These are phyloP conservation scores for Deilephila porcellus DNA, from an alignment of 2,888 invertebrate genomes.

Conservation along the genomic window DNA sequence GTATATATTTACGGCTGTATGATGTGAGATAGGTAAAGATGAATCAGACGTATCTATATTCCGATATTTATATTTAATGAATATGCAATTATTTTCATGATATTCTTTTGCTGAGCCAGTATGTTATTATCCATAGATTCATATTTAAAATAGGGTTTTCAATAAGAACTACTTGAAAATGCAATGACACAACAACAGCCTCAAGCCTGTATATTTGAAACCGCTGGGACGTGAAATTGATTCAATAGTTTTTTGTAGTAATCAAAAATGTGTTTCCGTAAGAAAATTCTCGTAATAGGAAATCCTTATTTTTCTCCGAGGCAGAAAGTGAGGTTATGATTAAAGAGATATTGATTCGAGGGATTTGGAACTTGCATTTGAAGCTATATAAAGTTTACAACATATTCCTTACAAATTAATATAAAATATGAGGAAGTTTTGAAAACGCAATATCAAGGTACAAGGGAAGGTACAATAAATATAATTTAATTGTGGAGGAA, in stretches of 20 bases:
- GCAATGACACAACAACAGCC: background rate
- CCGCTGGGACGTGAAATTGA: constrained; percentile 57
- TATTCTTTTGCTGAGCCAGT: background rate
- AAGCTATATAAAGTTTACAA: background rate
- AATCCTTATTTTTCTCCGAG: constrained; percentile 36
- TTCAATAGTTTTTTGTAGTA: constrained; percentile 47
- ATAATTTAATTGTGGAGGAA: background rate
- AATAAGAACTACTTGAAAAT: constrained; percentile 38
- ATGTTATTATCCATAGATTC: background rate
- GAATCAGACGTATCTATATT: too few relatives aligned
- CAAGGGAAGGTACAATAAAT: too few relatives aligned
- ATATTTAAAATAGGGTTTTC: constrained; percentile 12
- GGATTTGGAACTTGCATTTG: too few relatives aligned
- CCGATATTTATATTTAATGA: too few relatives aligned
- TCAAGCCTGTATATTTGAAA: constrained; percentile 42
- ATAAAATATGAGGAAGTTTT: background rate
- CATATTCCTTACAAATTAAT: background rate
- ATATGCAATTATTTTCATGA: background rate
- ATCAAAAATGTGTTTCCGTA: constrained; percentile 45
- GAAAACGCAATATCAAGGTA: background rate
- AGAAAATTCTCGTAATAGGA: constrained; percentile 50
- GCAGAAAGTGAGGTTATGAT: too few relatives aligned
- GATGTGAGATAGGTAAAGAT: too few relatives aligned
- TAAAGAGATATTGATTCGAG: too few relatives aligned
- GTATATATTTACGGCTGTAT: too few relatives aligned